phyloP scores from a whole-genome alignment of 1,140 invertebrate species.

The Lepidurus arcticus region DNA sequence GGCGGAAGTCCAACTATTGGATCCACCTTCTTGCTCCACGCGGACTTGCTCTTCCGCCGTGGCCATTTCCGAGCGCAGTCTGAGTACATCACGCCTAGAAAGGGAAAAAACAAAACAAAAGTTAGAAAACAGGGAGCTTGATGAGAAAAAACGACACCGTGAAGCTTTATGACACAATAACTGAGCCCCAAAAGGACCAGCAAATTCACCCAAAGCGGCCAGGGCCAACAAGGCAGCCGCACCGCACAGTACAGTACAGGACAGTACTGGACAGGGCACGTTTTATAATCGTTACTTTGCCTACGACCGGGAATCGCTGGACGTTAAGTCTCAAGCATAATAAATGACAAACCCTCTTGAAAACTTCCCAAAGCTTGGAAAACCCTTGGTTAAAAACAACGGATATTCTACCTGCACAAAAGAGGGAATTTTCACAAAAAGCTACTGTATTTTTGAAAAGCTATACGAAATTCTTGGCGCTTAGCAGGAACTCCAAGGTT shows the following conservation, averaged over 20 bases:
- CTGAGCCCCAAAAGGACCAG: not conserved
- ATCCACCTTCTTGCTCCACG: not conserved
- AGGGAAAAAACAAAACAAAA: not conserved
- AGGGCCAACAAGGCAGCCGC: too few species aligned
- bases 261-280: not conserved
- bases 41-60: constrained; percentile 7
- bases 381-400: too few species aligned
- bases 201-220: not conserved
- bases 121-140: constrained; percentile 18
- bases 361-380: too few species aligned
- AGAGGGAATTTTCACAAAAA: too few species aligned
- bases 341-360: not conserved
- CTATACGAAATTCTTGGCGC: too few species aligned
- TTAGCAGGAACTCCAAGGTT: too few species aligned
- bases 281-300: not conserved
- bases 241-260: not conserved
- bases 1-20: constrained; percentile 24
- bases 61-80: constrained; percentile 7
- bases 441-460: too few species aligned
- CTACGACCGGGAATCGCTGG: not conserved
- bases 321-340: not conserved
- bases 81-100: constrained; percentile 8
- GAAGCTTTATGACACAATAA: not conserved
- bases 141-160: constrained; percentile 18
- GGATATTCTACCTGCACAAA: too few species aligned